Evolutionary conservation across 2,797 vertebrate genomes (phyloP).

Genomic region (Pelobates cultripes): DNA sequence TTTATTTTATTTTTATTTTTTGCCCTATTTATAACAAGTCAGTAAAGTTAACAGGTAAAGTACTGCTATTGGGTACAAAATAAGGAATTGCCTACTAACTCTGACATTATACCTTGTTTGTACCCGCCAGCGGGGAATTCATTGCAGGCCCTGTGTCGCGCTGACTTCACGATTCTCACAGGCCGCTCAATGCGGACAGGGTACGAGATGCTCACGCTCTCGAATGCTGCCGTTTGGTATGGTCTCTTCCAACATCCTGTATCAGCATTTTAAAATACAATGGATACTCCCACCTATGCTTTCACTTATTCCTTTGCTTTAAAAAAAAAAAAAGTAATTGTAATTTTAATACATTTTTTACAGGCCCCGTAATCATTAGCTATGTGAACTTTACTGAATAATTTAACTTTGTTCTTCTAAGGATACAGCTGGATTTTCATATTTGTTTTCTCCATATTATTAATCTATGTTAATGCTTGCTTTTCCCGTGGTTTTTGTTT

Average conservation of each 20-base stretch:
- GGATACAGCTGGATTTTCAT: constrained; percentile 98
- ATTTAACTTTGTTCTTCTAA: constrained; percentile 99
- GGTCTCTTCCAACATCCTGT: constrained; percentile 99
- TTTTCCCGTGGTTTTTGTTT: constrained; percentile 83
- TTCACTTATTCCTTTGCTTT: constrained; percentile 91
- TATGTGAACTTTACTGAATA: constrained; percentile 89
- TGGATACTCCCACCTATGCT: constrained; percentile 97
- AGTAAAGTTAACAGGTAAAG: constrained; percentile 99
- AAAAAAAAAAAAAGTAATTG: constrained; percentile 74
- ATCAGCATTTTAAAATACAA: constrained; percentile 98
- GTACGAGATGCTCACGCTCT: constrained; percentile 99
- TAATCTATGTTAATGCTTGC: constrained; percentile 99
- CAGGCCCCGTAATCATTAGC: constrained; percentile 99
- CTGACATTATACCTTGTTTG: constrained; percentile 99
- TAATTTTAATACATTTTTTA: constrained; percentile 98
- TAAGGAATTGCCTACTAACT: constrained; percentile 99
- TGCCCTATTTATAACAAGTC: constrained; percentile 91
- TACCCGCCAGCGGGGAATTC: constrained; percentile 99
- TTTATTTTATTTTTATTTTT: constrained; percentile 80
- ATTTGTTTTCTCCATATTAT: constrained; percentile 83
- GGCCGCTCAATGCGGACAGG: constrained; percentile 99
- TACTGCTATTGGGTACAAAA: constrained; percentile 99
- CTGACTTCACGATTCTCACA: constrained; percentile 99
- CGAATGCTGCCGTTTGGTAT: constrained; percentile 99
- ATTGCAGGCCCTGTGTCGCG: constrained; percentile 99